A percentile compares a stretch with the other conserved stretches of the same genome.
Evolutionary conservation across 1,140 invertebrate species (phyloP).

Genomic region (Drosophila ficusphila): DNA sequence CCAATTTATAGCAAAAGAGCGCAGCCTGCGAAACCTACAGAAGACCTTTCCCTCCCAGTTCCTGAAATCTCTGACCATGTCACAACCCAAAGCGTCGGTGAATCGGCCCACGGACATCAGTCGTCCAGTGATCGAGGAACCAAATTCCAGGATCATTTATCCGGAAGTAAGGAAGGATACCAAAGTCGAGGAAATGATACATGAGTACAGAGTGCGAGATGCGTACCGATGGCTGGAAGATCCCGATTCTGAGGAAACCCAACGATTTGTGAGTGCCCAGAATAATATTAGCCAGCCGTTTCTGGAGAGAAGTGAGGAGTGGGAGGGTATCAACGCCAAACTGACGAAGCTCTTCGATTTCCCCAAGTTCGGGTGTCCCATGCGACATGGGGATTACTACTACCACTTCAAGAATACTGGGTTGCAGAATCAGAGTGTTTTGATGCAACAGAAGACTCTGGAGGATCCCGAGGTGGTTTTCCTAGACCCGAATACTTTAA

Average conservation of each 20-base stretch:
- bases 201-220: slow-evolving; percentile 93
- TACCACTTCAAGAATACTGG: slow-evolving; percentile 97
- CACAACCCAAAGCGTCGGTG: not conserved
- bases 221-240: slow-evolving; percentile 99
- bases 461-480: slow-evolving; percentile 93
- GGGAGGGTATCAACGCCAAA: slow-evolving; percentile 89
- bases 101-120: not conserved
- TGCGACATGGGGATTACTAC: slow-evolving; percentile 92
- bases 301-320: slow-evolving; percentile 90
- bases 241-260: slow-evolving; percentile 95
- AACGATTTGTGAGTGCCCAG: slow-evolving; percentile 95
- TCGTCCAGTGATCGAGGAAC: not conserved
- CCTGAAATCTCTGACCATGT: not conserved
- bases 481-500: slow-evolving; percentile 96
- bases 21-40: not conserved
- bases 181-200: slow-evolving; percentile 90
- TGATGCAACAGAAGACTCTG: slow-evolving; percentile 95
- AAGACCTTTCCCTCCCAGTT: not conserved
- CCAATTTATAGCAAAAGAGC: not conserved
- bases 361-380: slow-evolving; percentile 96
- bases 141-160: slow-evolving; percentile 85
- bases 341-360: slow-evolving; percentile 97
- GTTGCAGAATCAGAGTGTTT: slow-evolving; percentile 97
- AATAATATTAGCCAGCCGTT: slow-evolving; percentile 96
- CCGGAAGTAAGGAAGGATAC: slow-evolving; percentile 92